Evolutionary conservation across 2,888 invertebrate species (phyloP), one percentile per base, ranked within the genome.

Genomic region (Dromius quadrimaculatus): DNA sequence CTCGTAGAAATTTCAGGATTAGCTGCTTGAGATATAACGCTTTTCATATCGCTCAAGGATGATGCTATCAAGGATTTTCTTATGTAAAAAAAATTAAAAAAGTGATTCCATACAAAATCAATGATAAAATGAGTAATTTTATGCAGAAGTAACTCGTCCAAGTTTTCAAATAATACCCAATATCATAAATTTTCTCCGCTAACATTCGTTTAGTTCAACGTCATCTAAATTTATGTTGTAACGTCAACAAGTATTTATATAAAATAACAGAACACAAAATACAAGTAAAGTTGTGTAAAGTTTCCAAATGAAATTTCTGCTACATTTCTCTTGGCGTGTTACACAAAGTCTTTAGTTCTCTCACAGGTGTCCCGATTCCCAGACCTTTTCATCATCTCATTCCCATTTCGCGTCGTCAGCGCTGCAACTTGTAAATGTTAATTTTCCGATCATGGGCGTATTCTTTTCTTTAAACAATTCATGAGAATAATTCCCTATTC

Each of bases 301-400:
- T 70, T 70, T 70, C 36, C 47, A 70, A 70, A 70, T 70, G 70
- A 62, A 61, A 70, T 70, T 61, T 70, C 59, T 59, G 68, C 68
- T 68, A 68, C 68, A 68, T 68, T 68, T 68, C 68, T 32, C 41
- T 22, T 32, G 50, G 11, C 36, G 65, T 50, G 57, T 66, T 45
- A 45, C 32, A 64, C 64, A 45, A 11, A 43, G 19, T 47, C 54
- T 54, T 23, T 15, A 32, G 54, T 54, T 20, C 13, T n/a, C 9
- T n/a, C 47, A 6, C 68, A 68, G 68, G 68, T 68, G 68, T 68
- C 17, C 15, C 28, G 43, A 20, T 68, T 68, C 68, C 59, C 68
- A 68, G 68, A 66, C 66, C 66, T 66, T 50, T 65, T 54, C 50
- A 41, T 41, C 63, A 57, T 66, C 54, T 22, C 28, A 41, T 66